Evolutionary conservation across 2,888 invertebrate species (phyloP).

Genomic region (Hirtodrosophila cameraria): DNA sequence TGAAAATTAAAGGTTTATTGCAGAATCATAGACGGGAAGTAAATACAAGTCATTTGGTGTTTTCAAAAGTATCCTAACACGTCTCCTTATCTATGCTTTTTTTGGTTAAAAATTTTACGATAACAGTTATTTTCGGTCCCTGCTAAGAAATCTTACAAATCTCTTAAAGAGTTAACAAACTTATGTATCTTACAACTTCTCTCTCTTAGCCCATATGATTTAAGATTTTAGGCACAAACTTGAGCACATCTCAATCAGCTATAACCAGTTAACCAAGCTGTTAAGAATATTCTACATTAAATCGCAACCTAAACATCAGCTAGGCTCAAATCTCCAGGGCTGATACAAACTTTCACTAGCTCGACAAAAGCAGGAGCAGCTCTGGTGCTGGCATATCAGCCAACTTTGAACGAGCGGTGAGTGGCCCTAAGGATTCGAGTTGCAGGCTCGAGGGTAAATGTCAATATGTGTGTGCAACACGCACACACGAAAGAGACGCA

Average conservation of each 20-base stretch:
- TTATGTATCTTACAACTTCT: no score
- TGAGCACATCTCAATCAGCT: constrained; percentile 3
- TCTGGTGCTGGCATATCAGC: constrained; percentile 51
- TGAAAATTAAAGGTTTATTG: no score
- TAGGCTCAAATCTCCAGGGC: constrained; percentile 34
- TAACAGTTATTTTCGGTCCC: no score
- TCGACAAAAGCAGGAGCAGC: constrained; percentile 25
- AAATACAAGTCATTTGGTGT: no score
- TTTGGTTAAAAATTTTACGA: no score
- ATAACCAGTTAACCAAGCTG: constrained; percentile 16
- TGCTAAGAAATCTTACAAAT: no score
- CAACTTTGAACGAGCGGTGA: constrained; percentile 68
- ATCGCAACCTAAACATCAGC: constrained; percentile 24
- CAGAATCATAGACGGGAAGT: no score
- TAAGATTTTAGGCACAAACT: not conserved
- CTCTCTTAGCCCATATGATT: not conserved
- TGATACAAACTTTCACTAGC: constrained; percentile 43
- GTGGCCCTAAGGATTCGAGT: constrained; percentile 54
- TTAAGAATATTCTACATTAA: constrained; percentile 10
- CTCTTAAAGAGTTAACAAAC: no score
- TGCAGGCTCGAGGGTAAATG: constrained; percentile 55
- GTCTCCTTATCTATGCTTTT: no score
- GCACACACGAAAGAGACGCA: constrained; percentile 29
- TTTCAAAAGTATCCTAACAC: no score
- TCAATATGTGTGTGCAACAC: constrained; percentile 47